Conservation (phyloP, 1,140 invertebrate genomes). For the Drosophila persimilis region DNA sequence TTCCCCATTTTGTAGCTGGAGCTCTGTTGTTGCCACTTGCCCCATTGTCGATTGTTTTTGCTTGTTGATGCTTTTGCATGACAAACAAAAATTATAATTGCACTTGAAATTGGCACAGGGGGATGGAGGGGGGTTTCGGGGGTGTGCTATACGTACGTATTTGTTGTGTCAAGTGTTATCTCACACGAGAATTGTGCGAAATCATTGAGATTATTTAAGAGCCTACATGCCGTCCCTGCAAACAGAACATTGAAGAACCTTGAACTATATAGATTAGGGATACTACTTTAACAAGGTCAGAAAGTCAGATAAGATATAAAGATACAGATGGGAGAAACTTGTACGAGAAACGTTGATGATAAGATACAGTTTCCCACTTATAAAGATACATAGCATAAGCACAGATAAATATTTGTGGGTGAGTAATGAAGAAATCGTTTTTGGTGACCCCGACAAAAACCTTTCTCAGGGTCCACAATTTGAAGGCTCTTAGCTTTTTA, state of each 20-base stretch:
- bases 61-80: slow-evolving; percentile 70
- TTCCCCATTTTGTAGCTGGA: slow-evolving; percentile 48
- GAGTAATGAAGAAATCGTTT: no score
- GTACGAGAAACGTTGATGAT: neutral
- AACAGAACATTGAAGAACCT: slow-evolving; percentile 24
- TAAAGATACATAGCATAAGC: no score
- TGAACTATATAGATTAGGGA: slow-evolving; percentile 40
- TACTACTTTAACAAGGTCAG: slow-evolving; percentile 29
- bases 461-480: no score
- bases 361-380: no score
- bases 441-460: no score
- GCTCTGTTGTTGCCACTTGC: slow-evolving; percentile 5
- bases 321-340: neutral
- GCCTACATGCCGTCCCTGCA: neutral
- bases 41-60: slow-evolving; percentile 60
- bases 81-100: slow-evolving; percentile 80
- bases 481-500: no score
- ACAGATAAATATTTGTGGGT: no score
- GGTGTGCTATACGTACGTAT: neutral
- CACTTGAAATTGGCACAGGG: slow-evolving; percentile 71
- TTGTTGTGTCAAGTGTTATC: slow-evolving; percentile 35
- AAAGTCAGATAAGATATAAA: slow-evolving; percentile 27
- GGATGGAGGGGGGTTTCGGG: neutral
- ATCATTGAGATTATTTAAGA: slow-evolving; percentile 44
- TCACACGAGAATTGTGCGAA: slow-evolving; percentile 34